Percentiles rank a stretch among this genome's conserved stretches.
Conservation (phyloP, 2,888 invertebrate species). For the Drosophila borborema region DNA sequence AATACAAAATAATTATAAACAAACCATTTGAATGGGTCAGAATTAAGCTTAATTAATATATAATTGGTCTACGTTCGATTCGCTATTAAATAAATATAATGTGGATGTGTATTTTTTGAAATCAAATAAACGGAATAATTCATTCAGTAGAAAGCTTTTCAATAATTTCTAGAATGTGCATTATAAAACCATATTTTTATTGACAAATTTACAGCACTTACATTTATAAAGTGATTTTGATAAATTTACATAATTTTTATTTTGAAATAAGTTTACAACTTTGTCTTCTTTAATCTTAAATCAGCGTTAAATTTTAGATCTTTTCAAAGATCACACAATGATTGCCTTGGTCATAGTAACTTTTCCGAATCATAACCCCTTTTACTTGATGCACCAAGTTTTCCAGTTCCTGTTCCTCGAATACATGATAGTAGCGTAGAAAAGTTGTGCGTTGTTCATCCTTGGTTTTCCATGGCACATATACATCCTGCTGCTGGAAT, state of each 20-base stretch:
- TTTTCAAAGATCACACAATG: slow-evolving; percentile 93
- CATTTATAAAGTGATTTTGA: neutral
- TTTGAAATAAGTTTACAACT: neutral
- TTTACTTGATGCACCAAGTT: slow-evolving; percentile 87
- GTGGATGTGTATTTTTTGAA: slow-evolving; percentile 80
- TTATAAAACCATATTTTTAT: neutral
- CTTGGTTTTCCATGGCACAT: slow-evolving; percentile 97
- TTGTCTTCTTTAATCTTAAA: neutral
- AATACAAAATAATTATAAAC: slow-evolving; percentile 24
- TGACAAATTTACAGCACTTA: neutral
- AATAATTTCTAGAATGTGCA: neutral
- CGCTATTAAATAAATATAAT: slow-evolving; percentile 59
- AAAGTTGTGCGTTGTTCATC: slow-evolving; percentile 86
- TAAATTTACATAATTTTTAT: neutral
- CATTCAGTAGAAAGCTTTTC: slow-evolving; percentile 7
- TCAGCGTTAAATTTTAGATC: neutral
- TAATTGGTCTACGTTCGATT: slow-evolving; percentile 68
- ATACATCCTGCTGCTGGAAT: slow-evolving; percentile 94
- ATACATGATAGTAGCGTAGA: slow-evolving; percentile 97
- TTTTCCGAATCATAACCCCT: slow-evolving; percentile 87
- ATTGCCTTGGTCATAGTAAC: slow-evolving; percentile 98
- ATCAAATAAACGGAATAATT: slow-evolving; percentile 75
- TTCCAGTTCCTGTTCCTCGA: slow-evolving; percentile 93
- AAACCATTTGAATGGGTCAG: slow-evolving; percentile 56
- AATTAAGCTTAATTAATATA: slow-evolving; percentile 69